Percentiles rank a stretch among this genome's conserved stretches.
Evolutionary conservation across 2,888 invertebrate genomes (phyloP).

Genomic region (Philereme transversata): DNA sequence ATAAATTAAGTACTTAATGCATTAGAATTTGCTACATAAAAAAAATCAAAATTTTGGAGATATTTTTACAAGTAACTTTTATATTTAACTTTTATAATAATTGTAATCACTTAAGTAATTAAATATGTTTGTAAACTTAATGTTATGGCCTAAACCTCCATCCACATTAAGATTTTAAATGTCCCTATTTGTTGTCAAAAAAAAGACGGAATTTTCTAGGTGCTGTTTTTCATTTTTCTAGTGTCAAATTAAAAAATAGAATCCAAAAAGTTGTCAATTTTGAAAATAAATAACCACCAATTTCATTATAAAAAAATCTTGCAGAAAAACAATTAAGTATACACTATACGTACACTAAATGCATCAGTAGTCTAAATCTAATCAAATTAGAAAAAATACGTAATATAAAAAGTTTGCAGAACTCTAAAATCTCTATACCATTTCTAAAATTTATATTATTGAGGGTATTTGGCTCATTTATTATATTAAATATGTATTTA

Average conservation of each 20-base stretch:
- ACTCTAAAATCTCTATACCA: conserved; percentile 19
- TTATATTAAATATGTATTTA: too few relatives aligned
- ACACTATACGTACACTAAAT: too few relatives aligned
- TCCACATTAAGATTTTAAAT: not conserved
- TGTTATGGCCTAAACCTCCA: not conserved
- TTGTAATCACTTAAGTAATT: not conserved
- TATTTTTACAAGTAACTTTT: not conserved
- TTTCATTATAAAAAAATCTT: too few relatives aligned
- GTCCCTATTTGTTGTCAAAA: not conserved
- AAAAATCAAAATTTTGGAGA: not conserved
- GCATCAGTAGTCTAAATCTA: conserved; percentile 10
- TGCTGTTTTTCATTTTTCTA: not conserved
- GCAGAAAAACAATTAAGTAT: too few relatives aligned
- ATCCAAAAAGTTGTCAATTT: too few relatives aligned
- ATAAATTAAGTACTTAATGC: not conserved
- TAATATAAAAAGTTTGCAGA: conserved; percentile 22
- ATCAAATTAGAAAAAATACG: conserved; percentile 23
- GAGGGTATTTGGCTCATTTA: not conserved
- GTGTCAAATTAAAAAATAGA: not conserved
- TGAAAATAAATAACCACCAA: too few relatives aligned
- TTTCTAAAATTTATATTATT: conserved; percentile 2
- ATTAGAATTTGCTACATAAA: not conserved
- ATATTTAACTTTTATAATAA: not conserved
- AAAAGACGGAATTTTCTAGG: not conserved
- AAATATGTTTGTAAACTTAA: not conserved